Conservation (phyloP, 2,888 invertebrate species). For the Microctonus brassicae region DNA sequence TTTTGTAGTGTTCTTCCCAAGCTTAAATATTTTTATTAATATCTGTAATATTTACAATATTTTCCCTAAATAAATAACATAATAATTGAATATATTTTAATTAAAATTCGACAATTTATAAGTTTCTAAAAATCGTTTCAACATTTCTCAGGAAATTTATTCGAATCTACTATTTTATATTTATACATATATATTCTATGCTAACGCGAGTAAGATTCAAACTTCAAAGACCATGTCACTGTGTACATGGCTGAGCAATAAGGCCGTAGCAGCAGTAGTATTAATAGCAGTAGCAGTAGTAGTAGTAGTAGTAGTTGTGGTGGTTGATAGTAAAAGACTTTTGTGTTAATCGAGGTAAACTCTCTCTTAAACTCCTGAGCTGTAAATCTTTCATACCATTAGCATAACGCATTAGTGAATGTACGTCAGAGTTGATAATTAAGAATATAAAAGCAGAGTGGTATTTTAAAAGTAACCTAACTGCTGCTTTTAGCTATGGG, state of each 20-base stretch:
- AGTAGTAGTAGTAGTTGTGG: background rate
- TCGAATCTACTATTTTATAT: too few species aligned
- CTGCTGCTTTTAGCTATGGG: slow-evolving; percentile 34
- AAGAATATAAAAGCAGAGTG: slow-evolving; percentile 53
- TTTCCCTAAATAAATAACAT: too few species aligned
- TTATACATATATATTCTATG: background rate
- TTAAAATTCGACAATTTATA: too few species aligned
- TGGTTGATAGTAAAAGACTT: slow-evolving; percentile 19
- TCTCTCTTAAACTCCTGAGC: slow-evolving; percentile 49
- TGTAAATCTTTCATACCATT: slow-evolving; percentile 56
- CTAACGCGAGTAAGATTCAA: slow-evolving; percentile 1
- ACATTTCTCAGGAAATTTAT: too few species aligned
- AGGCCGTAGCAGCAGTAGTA: background rate
- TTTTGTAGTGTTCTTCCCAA: too few species aligned
- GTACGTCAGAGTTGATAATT: slow-evolving; percentile 57
- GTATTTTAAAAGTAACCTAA: slow-evolving; percentile 45
- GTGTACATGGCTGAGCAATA: background rate
- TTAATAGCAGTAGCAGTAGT: background rate
- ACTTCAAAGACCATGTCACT: slow-evolving; percentile 1
- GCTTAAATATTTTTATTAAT: too few species aligned
- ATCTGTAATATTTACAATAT: too few species aligned
- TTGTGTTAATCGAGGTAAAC: slow-evolving; percentile 52
- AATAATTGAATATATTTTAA: too few species aligned
- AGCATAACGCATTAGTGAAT: slow-evolving; percentile 62
- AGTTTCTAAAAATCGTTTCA: too few species aligned